Evolutionary conservation across 1,140 invertebrate species (phyloP), one percentile per base, ranked within the genome.

Genomic region (Penaeus vannamei): DNA sequence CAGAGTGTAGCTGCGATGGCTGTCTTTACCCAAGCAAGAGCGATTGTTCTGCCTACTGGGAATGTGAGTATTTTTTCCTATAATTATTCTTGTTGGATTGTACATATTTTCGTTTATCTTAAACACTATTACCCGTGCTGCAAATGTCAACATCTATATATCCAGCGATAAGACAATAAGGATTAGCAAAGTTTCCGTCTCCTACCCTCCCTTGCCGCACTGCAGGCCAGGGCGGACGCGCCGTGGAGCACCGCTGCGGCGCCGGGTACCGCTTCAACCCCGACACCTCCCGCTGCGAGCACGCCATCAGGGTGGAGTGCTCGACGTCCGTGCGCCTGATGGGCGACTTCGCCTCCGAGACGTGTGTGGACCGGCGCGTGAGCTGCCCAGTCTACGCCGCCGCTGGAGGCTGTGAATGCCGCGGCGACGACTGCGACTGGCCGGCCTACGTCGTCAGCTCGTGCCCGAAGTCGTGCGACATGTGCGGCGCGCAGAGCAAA

Each of bases 151-250:
- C 32, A 32, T 36, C 29, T 62, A 61, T 32, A 23, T 62, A 29
- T 61, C 12, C 46, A 83, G 5, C 36, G 4, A 83, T 26, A n/a
- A 10, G 0, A 14, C 19, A 81, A n/a, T n/a, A 29, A 4, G n/a
- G 46, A 61, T 19, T 4, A 32, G 5, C 26, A 26, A 32, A 17
- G 3, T 19, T 5, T 2, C 53, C 19, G 23, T 82, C 59, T 62
- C 46, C n/a, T 19, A 83, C 29, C 42, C 22, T 20, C 29, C 23
- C 23, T 26, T 5, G 20, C 1, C 36, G 19, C 26, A 36, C 60
- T 53, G 29, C 81, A 83, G 81, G 81, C 60, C 32, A 83, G 81
- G 81, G 62, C 60, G 81, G 81, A 17, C 59, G 62, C 59, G 53
- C 81, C 5, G 53, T 62, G 81, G 62, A 83, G 60, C 36, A 61